phyloP scores from a whole-genome alignment of 2,888 invertebrate species.

The Dichetophora obliterata region DNA sequence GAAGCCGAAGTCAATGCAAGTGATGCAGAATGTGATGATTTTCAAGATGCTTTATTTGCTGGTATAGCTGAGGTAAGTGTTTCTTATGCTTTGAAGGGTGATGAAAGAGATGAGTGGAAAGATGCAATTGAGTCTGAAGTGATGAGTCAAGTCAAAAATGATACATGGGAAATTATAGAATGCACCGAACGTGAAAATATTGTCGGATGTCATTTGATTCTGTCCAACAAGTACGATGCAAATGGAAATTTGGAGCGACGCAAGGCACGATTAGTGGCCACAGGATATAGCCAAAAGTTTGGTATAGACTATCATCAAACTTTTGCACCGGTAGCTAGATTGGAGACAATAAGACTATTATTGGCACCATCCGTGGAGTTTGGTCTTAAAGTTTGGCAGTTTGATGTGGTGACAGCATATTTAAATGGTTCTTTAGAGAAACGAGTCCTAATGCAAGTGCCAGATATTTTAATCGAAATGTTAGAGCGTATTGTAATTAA shows the following conservation, averaged over 20 bases:
- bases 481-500: conserved; percentile 35
- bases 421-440: conserved; percentile 20
- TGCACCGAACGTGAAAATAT: not conserved
- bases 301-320: conserved; percentile 40
- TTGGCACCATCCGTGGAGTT: conserved; percentile 41
- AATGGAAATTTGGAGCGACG: conserved; percentile 28
- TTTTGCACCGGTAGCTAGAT: conserved; percentile 41
- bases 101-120: conserved; percentile 9
- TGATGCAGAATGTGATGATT: too few species aligned
- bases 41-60: too few species aligned
- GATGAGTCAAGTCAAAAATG: conserved; percentile 41
- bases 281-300: conserved; percentile 38
- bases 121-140: conserved; percentile 44
- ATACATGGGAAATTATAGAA: conserved; percentile 42
- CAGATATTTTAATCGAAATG: conserved; percentile 36
- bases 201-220: conserved; percentile 45
- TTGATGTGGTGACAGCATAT: too few species aligned
- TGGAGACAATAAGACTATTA: conserved; percentile 42
- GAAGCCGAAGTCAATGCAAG: too few species aligned
- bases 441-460: conserved; percentile 40
- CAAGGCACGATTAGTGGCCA: not conserved
- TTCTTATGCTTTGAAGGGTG: too few species aligned
- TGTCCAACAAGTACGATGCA: conserved; percentile 34
- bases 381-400: conserved; percentile 36
- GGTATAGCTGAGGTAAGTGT: too few species aligned